Evolutionary conservation across 2,797 vertebrate species (phyloP).

Genomic region (Brachymystax lenok): DNA sequence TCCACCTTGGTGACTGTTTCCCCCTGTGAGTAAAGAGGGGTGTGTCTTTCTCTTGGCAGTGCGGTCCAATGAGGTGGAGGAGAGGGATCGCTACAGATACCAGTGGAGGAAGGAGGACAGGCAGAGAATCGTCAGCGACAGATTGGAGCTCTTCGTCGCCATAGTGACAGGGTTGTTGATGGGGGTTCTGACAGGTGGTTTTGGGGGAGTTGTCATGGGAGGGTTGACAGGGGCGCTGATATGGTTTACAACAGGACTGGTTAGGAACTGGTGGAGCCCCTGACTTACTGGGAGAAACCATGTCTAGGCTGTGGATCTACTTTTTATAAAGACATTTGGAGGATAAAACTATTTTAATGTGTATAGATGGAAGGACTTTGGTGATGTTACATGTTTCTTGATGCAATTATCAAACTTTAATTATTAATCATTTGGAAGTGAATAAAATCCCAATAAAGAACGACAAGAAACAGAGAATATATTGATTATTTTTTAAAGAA

Average conservation of each 20-base stretch:
- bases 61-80: not conserved
- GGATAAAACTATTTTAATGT: too few species aligned
- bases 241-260: conserved; percentile 3
- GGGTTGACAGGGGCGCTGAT: not conserved
- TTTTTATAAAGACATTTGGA: too few species aligned
- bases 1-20: not conserved
- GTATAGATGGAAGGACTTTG: too few species aligned
- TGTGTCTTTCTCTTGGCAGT: conserved; percentile 15
- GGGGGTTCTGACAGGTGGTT: not conserved
- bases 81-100: conserved; percentile 7
- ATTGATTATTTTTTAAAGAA: too few species aligned
- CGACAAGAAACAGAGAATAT: too few species aligned
- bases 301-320: too few species aligned
- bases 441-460: too few species aligned
- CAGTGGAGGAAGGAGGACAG: conserved; percentile 21
- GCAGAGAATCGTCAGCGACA: conserved; percentile 2
- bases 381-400: too few species aligned
- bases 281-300: not conserved
- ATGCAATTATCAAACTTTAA: too few species aligned
- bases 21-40: conserved; percentile 1
- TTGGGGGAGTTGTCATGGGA: not conserved
- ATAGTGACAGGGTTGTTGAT: conserved; percentile 1
- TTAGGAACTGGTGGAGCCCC: not conserved
- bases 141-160: conserved; percentile 11
- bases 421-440: too few species aligned